Percentiles rank a stretch among this genome's conserved stretches.
Conservation (phyloP, 1,140 invertebrate species). For the Caerostris extrusa region DNA sequence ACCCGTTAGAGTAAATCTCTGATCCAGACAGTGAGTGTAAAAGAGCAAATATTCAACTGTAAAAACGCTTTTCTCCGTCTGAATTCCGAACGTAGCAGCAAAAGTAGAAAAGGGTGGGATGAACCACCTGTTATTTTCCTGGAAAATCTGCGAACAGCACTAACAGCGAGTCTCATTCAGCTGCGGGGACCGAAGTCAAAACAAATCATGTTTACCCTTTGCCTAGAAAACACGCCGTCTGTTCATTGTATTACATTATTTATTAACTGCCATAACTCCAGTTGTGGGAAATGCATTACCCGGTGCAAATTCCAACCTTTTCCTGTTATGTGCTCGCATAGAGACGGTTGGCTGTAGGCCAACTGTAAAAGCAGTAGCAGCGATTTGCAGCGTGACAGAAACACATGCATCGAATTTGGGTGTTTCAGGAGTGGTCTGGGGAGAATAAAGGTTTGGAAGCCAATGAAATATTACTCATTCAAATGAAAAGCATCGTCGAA, state of each 20-base stretch:
- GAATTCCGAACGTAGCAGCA: not conserved
- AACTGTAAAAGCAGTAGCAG: not conserved
- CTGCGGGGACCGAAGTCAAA: not conserved
- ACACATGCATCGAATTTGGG: not conserved
- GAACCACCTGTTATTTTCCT: conserved; percentile 39
- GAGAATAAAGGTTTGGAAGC: conserved; percentile 12
- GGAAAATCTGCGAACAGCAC: not conserved
- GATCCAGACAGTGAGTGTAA: not conserved
- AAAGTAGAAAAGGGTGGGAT: not conserved
- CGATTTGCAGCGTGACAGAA: not conserved
- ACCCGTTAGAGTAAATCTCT: too few relatives aligned
- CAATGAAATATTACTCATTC: conserved; percentile 32
- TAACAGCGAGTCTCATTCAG: not conserved
- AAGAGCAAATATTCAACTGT: not conserved
- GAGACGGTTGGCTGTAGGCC: not conserved
- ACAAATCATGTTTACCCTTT: conserved; percentile 60
- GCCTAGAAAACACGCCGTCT: not conserved
- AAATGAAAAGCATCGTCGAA: conserved; percentile 32
- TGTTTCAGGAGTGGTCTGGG: not conserved
- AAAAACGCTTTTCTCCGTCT: not conserved
- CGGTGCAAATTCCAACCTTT: too few relatives aligned
- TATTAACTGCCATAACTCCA: too few relatives aligned
- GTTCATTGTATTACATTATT: conserved; percentile 48
- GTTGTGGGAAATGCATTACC: conserved; percentile 17
- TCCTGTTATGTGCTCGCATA: not conserved